Conservation (phyloP, 2,113 vertebrate genomes). For the Gambusia affinis region DNA sequence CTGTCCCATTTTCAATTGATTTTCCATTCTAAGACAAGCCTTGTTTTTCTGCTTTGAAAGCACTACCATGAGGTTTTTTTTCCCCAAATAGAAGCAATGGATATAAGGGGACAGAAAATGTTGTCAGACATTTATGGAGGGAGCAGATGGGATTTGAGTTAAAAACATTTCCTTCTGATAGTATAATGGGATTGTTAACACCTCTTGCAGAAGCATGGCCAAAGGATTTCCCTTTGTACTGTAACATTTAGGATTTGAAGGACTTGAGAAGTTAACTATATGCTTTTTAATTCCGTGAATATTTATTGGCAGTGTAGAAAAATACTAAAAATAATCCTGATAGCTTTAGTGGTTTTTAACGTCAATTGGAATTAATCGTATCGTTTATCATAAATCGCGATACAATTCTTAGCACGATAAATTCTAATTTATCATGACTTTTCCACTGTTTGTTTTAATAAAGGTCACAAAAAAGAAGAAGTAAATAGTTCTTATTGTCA, state of each 20-base stretch:
- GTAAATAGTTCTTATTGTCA: too few relatives aligned
- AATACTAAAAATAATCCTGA: too few relatives aligned
- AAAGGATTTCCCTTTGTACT: not conserved
- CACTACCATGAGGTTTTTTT: too few relatives aligned
- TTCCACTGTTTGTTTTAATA: too few relatives aligned
- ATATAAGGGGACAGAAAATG: not conserved
- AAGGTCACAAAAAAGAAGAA: too few relatives aligned
- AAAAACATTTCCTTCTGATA: not conserved
- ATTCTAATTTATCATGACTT: too few relatives aligned
- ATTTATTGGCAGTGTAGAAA: too few relatives aligned
- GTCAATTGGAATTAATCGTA: too few relatives aligned
- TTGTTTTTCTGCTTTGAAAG: constrained; percentile 1
- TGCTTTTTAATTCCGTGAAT: too few relatives aligned
- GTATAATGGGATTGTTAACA: not conserved
- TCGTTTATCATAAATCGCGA: too few relatives aligned
- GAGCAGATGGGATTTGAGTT: not conserved
- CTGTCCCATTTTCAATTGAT: constrained; percentile 2
- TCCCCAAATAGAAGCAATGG: not conserved
- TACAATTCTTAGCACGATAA: too few relatives aligned
- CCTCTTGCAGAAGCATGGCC: not conserved
- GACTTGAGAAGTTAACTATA: not conserved
- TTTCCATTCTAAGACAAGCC: not conserved
- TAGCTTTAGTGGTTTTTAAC: too few relatives aligned
- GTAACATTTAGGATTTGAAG: not conserved
- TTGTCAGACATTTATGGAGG: not conserved